Conservation (phyloP, 1,140 invertebrate genomes). For the Zaprionus ghesquierei region DNA sequence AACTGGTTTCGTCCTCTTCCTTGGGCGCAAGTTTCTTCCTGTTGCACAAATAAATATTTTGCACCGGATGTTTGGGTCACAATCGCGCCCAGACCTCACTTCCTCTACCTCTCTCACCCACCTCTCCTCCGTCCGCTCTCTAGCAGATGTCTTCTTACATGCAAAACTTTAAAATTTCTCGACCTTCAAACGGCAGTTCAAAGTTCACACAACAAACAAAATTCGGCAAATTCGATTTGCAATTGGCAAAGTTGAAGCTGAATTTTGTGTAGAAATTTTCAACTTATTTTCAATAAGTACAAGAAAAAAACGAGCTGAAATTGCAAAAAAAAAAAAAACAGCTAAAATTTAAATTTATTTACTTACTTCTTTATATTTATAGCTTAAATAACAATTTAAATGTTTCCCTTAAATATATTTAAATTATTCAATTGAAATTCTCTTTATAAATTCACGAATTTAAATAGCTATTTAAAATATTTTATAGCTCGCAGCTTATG, state of each 20-base stretch:
- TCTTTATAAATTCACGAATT: no score
- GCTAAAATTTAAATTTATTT: not conserved
- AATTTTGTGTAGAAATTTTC: not conserved
- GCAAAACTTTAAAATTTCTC: conserved; percentile 7
- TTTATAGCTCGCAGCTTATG: not conserved
- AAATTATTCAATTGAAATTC: no score
- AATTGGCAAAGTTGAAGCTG: not conserved
- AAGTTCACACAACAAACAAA: conserved; percentile 1
- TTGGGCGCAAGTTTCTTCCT: conserved; percentile 66
- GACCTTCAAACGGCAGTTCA: not conserved
- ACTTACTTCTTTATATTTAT: no score
- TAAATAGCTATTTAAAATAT: no score
- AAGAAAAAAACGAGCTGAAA: not conserved
- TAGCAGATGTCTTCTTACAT: conserved; percentile 9
- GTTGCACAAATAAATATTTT: conserved; percentile 80
- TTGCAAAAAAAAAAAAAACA: not conserved
- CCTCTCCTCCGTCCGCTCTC: not conserved
- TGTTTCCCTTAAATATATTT: no score
- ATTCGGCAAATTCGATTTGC: conserved; percentile 1
- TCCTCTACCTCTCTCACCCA: not conserved
- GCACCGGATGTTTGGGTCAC: conserved; percentile 74
- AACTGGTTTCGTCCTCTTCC: conserved; percentile 42
- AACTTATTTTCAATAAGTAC: not conserved
- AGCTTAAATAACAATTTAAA: no score
- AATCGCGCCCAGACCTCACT: conserved; percentile 39